Base-by-base conservation (phyloP, 2,888 invertebrate species). In the Drosophila tanythrix region DNA sequence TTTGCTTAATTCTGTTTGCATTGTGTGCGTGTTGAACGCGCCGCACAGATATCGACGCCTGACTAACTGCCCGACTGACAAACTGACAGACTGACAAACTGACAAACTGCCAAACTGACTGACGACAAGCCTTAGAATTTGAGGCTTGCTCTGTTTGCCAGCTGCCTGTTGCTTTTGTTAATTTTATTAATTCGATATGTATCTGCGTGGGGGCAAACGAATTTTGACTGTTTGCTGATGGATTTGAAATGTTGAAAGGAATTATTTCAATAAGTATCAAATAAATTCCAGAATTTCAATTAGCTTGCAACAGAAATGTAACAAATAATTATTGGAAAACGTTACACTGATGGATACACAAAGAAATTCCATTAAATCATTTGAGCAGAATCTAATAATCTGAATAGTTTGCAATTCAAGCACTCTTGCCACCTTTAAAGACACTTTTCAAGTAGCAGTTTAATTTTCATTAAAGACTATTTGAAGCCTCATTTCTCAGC, bases 1-100 rank as follows among this genome's bases (percentile, higher is more conserved):
- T 79, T 70, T 51, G 67, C 55, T 64, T 70, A 76, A 74, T 67
- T 69, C 65, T 79, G 76, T 81, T 82, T 81, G 69, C 64, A 59
- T 62, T 74, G 63, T 64, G 73, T 65, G 78, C 77, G 71, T 67
- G 75, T 65, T 59, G 65, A 59, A 46, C 3, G 59, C 70, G 51
- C 31, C 13, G 33, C 60, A 18, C 27, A 56, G 66, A 48, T 74
- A 67, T 57, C 53, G 35, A 40, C 36, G 18, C 31, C 6, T 15
- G 50, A 25, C 27, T 52, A 51, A 50, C 57, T 43, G 61, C 18
- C 68, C 36, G 36, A 60, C 13, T 52, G 38, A 15, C 52, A n/a
- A 13, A 6, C 29, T 48, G 56, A 48, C 15, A 31, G 13, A 50
- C 57, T 36, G 50, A n/a, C 15, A 29, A n/a, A 5, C 38, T 56